Percentiles rank a stretch among this genome's conserved stretches.
These are phyloP conservation scores for Coenobita brevimanus DNA, from an alignment of 1,140 invertebrate species.

Conservation along the genomic window DNA sequence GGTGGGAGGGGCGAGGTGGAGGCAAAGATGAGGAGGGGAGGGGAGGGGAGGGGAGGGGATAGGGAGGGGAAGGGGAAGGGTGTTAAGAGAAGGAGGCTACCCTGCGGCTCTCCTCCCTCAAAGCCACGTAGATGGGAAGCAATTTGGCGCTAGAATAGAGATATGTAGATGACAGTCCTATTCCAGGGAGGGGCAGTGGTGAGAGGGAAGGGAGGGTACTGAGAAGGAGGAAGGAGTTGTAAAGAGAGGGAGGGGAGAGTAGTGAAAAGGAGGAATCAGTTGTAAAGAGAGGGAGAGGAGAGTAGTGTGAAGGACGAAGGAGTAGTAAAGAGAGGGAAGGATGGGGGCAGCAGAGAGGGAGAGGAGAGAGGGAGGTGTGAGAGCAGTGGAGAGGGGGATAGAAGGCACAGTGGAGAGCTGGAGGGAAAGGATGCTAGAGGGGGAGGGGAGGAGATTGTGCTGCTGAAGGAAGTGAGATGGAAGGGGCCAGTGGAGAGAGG, in stretches of 20 bases:
- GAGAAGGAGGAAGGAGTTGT: too few relatives aligned
- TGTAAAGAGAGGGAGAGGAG: not conserved
- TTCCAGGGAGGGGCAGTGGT: constrained; percentile 17
- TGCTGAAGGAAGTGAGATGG: too few relatives aligned
- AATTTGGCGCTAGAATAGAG: constrained; percentile 45
- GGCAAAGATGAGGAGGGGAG: not conserved
- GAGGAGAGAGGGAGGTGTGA: too few relatives aligned
- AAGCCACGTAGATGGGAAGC: constrained; percentile 15
- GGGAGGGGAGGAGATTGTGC: too few relatives aligned
- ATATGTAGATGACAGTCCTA: constrained; percentile 51
- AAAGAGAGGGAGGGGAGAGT: not conserved
- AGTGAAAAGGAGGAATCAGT: not conserved
- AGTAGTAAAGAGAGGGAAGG: too few relatives aligned
- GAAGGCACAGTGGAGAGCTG: too few relatives aligned
- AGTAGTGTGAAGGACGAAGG: too few relatives aligned
- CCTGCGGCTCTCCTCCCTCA: not conserved
- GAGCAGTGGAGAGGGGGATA: too few relatives aligned
- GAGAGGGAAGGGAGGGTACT: not conserved
- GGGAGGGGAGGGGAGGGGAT: not conserved
- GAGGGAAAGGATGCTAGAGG: too few relatives aligned
- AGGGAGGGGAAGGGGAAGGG: not conserved
- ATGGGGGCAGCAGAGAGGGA: too few relatives aligned
- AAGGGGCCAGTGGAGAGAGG: too few relatives aligned
- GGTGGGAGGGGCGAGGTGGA: too few relatives aligned
- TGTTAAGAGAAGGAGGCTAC: not conserved